Percentiles rank a stretch among this genome's conserved stretches.
Conservation (phyloP, 1,140 invertebrate genomes). For the Oreohelix idahoensis region DNA sequence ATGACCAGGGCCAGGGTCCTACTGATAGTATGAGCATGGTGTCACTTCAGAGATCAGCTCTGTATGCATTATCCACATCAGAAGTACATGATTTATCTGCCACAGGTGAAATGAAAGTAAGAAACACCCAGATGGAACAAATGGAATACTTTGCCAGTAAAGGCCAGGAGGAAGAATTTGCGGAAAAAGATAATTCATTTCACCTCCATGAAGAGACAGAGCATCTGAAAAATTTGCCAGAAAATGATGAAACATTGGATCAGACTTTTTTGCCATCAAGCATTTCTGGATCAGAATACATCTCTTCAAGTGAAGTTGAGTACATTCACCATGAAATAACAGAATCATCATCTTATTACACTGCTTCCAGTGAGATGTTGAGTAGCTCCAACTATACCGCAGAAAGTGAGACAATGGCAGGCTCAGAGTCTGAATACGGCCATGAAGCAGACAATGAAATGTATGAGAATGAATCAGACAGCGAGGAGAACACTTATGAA, state of each 20-base stretch:
- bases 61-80: not conserved
- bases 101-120: slow-evolving; percentile 47
- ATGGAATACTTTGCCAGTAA: not conserved
- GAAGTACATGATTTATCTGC: slow-evolving; percentile 41
- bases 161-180: not conserved
- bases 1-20: not conserved
- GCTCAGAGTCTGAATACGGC: slow-evolving; percentile 40
- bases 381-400: slow-evolving; percentile 34
- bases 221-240: not conserved
- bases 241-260: not conserved
- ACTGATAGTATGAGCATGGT: slow-evolving; percentile 28
- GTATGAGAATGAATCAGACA: not conserved
- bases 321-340: not conserved
- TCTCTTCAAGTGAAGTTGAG: slow-evolving; percentile 16
- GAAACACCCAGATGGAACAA: slow-evolving; percentile 30
- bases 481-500: slow-evolving; percentile 45
- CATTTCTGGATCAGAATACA: slow-evolving; percentile 23
- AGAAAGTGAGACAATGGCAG: slow-evolving; percentile 38
- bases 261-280: slow-evolving; percentile 9
- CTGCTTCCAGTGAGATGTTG: slow-evolving; percentile 20
- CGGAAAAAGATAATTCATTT: not conserved
- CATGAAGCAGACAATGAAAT: slow-evolving; percentile 27
- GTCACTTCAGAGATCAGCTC: slow-evolving; percentile 23
- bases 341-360: not conserved
- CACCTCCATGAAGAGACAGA: not conserved